A percentile compares a stretch with the other conserved stretches of the same genome.
phyloP scores from a whole-genome alignment of 2,888 invertebrate species.

The Chouioia cunea region DNA sequence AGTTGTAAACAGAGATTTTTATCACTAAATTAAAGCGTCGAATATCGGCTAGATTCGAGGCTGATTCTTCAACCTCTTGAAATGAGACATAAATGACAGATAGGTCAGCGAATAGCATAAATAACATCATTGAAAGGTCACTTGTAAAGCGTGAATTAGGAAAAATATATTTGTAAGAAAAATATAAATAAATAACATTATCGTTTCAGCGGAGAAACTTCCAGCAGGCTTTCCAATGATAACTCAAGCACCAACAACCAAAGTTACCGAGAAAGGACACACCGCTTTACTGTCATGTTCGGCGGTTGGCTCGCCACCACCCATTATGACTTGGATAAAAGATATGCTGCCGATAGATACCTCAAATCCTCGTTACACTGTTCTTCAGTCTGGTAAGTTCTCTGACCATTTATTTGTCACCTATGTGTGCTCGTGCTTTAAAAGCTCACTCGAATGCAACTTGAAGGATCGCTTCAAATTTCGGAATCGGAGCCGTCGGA shows the following conservation, averaged over 20 bases:
- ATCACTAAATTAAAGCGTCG: too few relatives aligned
- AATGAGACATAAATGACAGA: too few relatives aligned
- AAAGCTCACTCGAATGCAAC: slow-evolving; percentile 45
- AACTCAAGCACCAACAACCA: slow-evolving; percentile 87
- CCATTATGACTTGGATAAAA: slow-evolving; percentile 92
- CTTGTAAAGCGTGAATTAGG: too few relatives aligned
- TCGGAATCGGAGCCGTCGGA: slow-evolving; percentile 90
- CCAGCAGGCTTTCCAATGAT: slow-evolving; percentile 94
- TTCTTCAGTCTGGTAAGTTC: slow-evolving; percentile 83
- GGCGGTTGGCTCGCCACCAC: slow-evolving; percentile 86
- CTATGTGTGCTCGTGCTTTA: too few relatives aligned
- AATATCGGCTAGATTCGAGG: too few relatives aligned
- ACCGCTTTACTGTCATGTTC: slow-evolving; percentile 90
- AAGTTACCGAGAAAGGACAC: slow-evolving; percentile 96
- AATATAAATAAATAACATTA: too few relatives aligned
- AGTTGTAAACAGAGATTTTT: too few relatives aligned
- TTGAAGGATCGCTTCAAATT: slow-evolving; percentile 91
- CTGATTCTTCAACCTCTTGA: too few relatives aligned
- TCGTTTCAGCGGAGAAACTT: slow-evolving; percentile 82
- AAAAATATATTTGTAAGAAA: too few relatives aligned
- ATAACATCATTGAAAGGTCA: too few relatives aligned
- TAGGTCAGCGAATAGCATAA: too few relatives aligned
- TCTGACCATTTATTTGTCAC: slow-evolving; percentile 59
- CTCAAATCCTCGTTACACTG: slow-evolving; percentile 86
- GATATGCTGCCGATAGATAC: slow-evolving; percentile 92